A percentile compares a stretch with the other conserved stretches of the same genome.
phyloP scores from a whole-genome alignment of 2,113 vertebrate genomes.

The Urocitellus parryii region DNA sequence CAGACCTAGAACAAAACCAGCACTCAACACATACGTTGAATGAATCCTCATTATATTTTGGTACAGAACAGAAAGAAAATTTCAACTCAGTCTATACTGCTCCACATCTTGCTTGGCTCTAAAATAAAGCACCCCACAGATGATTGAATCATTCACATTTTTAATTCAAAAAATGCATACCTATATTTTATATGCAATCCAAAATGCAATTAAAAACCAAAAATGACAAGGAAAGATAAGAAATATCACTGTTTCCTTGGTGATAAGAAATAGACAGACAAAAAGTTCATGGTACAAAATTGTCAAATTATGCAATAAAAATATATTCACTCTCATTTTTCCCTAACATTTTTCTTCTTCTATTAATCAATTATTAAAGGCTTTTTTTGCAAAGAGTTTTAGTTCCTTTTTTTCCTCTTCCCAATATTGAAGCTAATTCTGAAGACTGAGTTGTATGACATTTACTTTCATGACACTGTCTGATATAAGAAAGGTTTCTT shows the following conservation, averaged over 20 bases:
- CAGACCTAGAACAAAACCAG: background rate
- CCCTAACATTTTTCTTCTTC: slow-evolving; percentile 40
- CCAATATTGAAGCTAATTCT: slow-evolving; percentile 6
- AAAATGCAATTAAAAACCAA: slow-evolving; percentile 38
- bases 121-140: background rate
- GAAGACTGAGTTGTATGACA: slow-evolving; percentile 51
- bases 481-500: slow-evolving; percentile 16
- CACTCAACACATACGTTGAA: background rate
- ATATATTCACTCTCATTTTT: slow-evolving; percentile 31
- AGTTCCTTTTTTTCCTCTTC: background rate
- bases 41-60: background rate
- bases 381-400: slow-evolving; percentile 45
- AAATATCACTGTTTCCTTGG: slow-evolving; percentile 39
- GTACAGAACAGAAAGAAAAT: slow-evolving; percentile 50
- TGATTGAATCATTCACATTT: background rate
- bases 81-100: background rate
- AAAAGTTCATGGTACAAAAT: background rate
- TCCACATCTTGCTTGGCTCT: slow-evolving; percentile 26
- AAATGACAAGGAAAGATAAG: slow-evolving; percentile 23
- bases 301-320: slow-evolving; percentile 64
- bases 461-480: slow-evolving; percentile 63
- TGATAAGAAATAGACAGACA: slow-evolving; percentile 45
- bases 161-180: background rate
- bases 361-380: slow-evolving; percentile 57
- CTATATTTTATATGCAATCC: background rate